Evolutionary conservation across 1,140 invertebrate genomes (phyloP), one percentile per base, ranked within the genome.

Genomic region (Papilio helenus): DNA sequence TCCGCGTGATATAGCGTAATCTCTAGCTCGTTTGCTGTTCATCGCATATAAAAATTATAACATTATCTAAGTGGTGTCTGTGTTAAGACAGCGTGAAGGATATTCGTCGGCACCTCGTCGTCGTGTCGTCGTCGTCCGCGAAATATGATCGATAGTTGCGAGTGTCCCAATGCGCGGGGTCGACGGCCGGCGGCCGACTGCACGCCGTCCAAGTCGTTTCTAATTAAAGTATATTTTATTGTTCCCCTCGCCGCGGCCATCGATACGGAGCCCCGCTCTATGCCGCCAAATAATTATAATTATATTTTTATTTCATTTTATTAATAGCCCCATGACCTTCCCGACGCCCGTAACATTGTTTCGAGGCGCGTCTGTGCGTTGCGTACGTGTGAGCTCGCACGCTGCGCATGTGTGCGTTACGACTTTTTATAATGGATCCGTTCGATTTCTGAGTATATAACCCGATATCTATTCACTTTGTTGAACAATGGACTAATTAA

Each of bases 201-300:
- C 85, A 85, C 84, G 76, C 76, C 55, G 76, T 65, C 51, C 86
- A 84, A 86, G 83, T 84, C 85, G 88, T 86, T 86, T 86, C 87
- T 94, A 92, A 94, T 93, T 94, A 92, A 92, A 93, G 87, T 93
- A 93, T 93, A 93, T 92, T 91, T 93, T 92, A 93, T 93, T 93
- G 91, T 89, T 88, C 88, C 90, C 89, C 90, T 86, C 85, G 87
- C 86, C 86, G 83, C 84, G 83, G 84, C 83, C 81, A 85, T 88
- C 87, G 87, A 87, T 86, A 87, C 84, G 80, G 44, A 76, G 76
- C 76, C 76, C 51, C 76, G 55, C 76, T 74, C 39, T 46, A 93
- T 92, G 90, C 89, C 90, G 91, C 89, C 89, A 90, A 91, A 93
- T 90, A 90, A 92, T 93, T 92, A 89, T 91, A 90, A 92, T 92